These are phyloP conservation scores for Tamandua tetradactyla DNA, from an alignment of 2,797 vertebrate species.

Conservation along the genomic window DNA sequence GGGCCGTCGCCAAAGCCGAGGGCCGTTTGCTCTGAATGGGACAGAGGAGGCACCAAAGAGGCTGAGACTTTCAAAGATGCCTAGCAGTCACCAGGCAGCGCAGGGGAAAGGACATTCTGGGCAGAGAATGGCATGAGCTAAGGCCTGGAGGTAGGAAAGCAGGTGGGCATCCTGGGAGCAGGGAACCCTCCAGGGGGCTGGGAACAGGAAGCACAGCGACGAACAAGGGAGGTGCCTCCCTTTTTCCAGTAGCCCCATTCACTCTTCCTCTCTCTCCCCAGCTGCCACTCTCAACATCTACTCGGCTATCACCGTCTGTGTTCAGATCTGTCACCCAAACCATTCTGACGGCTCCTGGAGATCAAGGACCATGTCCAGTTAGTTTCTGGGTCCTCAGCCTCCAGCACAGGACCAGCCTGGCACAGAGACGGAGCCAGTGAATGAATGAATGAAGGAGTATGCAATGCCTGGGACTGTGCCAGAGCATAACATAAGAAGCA, in stretches of 20 bases:
- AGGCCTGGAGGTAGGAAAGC: background rate
- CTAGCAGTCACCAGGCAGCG: background rate
- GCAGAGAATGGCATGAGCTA: background rate
- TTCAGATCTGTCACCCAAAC: background rate
- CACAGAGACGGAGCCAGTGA: background rate
- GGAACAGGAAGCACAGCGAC: background rate
- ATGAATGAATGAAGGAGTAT: background rate
- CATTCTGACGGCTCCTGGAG: background rate
- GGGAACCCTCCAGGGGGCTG: background rate
- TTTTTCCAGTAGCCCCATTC: background rate
- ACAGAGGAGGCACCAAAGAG: background rate
- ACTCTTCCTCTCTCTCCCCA: background rate
- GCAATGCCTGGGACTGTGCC: background rate
- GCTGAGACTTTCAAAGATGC: background rate
- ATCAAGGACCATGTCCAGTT: background rate
- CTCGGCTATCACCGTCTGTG: background rate
- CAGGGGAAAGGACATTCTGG: background rate
- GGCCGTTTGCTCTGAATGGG: background rate
- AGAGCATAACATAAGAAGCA: background rate
- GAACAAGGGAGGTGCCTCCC: rapidly evolving
- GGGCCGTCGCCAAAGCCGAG: background rate
- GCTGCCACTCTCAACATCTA: background rate
- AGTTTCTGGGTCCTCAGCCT: background rate
- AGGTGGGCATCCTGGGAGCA: background rate
- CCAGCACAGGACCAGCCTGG: background rate